Evolutionary conservation across 2,797 vertebrate genomes (phyloP), one percentile per base, ranked within the genome.

Genomic region (Neoniphon sammara): DNA sequence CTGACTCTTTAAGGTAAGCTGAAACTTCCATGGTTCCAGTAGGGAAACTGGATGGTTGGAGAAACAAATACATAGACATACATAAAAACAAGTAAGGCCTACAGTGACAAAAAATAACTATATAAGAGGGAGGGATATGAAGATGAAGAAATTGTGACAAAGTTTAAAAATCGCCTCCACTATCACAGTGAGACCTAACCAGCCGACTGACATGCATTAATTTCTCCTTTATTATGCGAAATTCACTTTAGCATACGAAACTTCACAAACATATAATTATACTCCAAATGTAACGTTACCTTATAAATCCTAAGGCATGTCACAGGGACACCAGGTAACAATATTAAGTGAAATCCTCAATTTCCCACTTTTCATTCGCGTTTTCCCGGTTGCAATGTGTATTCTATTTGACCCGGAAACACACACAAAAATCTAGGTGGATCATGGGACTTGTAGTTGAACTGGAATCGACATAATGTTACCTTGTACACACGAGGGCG

Each of bases 381-480:
- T 87, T 84, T 81, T 56, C 2, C 69, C 58, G 21, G 61, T 18
- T 11, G 6, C 76, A 82, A 80, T 49, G 17, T 6, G 50, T 4
- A 49, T n/a, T 36, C 3, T 17, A 2, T 0, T 5, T 31, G 46
- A 89, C 88, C 14, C 86, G 91, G 92, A 91, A 91, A 56, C 60
- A 44, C 66, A 66, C 87, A 27, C 79, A 21, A 21, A 0, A 0
- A 0, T 1, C 0, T 0, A 0, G 11, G 31, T 84, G 90, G 75
- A 89, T 86, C 20, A 0, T 90, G 88, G 91, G 89, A 90, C 1
- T 77, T 72, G 86, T 54, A 77, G 90, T 92, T 69, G 0, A 5
- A 4, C 11, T 3, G 0, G 6, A 6, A 2, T 0, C 0, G 0
- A 9, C 0, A 3, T 0, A 0, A 4, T 30, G 11, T 30, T 30